Conservation (phyloP, 2,888 invertebrate species). For the Muscina levida region DNA sequence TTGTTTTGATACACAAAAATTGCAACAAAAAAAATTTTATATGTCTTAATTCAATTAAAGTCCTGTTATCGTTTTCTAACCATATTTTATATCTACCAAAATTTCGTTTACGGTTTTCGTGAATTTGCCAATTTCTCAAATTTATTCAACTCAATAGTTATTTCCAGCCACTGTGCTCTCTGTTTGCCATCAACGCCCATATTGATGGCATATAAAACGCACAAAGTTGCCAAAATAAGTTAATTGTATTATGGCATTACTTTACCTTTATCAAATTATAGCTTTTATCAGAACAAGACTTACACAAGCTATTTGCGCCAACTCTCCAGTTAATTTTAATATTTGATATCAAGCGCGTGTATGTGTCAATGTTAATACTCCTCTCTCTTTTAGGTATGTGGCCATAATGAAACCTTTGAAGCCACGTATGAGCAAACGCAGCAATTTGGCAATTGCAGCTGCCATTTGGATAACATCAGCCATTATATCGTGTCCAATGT, state of each 20-base stretch:
- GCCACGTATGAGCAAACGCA: slow-evolving; percentile 91
- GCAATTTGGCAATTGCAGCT: slow-evolving; percentile 90
- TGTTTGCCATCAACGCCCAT: no score
- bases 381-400: slow-evolving; percentile 86
- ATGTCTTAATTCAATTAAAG: no score
- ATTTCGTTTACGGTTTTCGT: no score
- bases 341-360: background rate
- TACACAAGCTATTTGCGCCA: background rate
- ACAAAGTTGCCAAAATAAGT: slow-evolving; percentile 5
- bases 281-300: background rate
- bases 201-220: no score
- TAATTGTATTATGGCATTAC: slow-evolving; percentile 5
- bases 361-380: background rate
- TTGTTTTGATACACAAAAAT: no score
- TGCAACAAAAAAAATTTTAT: no score
- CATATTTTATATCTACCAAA: no score
- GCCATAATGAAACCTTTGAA: slow-evolving; percentile 96
- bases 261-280: slow-evolving; percentile 1
- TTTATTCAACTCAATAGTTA: no score
- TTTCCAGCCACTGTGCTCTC: no score
- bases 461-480: slow-evolving; percentile 91
- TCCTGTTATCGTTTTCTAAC: no score
- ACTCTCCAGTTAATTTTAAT: background rate
- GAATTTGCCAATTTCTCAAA: no score
- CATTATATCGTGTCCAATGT: slow-evolving; percentile 90